Conservation (phyloP, 2,797 vertebrate genomes). For the Fringilla coelebs region DNA sequence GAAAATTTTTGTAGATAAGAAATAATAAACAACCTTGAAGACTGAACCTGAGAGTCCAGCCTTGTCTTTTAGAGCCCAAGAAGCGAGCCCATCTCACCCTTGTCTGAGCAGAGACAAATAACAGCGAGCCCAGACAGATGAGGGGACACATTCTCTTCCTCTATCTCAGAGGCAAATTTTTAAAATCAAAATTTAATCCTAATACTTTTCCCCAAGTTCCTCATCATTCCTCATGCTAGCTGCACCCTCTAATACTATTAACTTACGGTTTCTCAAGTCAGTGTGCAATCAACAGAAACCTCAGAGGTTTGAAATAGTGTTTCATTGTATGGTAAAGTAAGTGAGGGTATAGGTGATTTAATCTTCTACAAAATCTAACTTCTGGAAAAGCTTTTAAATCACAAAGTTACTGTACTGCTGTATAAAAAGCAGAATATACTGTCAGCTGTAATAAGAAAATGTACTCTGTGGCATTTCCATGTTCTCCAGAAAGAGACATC, state of each 20-base stretch:
- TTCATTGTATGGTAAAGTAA: not conserved
- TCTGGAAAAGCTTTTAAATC: not conserved
- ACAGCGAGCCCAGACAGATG: too few species aligned
- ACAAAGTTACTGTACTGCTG: not conserved
- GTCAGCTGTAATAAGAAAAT: not conserved
- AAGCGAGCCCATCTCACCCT: too few species aligned
- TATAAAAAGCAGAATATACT: not conserved
- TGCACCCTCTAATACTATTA: not conserved
- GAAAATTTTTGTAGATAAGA: too few species aligned
- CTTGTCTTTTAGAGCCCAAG: too few species aligned
- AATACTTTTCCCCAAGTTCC: not conserved
- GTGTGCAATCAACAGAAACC: not conserved
- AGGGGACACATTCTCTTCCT: not conserved
- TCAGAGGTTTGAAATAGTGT: not conserved
- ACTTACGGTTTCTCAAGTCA: not conserved
- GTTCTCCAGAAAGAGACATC: not conserved
- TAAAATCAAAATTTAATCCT: not conserved
- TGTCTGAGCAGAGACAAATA: too few species aligned
- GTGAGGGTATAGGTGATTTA: not conserved
- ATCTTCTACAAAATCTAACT: not conserved
- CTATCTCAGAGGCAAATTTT: not conserved
- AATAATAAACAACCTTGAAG: too few species aligned
- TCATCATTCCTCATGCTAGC: not conserved
- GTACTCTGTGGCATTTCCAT: not conserved
- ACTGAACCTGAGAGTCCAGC: too few species aligned